Conservation (phyloP, 92 coral and sea anemone genomes). For the Zoanthus solanderi region DNA sequence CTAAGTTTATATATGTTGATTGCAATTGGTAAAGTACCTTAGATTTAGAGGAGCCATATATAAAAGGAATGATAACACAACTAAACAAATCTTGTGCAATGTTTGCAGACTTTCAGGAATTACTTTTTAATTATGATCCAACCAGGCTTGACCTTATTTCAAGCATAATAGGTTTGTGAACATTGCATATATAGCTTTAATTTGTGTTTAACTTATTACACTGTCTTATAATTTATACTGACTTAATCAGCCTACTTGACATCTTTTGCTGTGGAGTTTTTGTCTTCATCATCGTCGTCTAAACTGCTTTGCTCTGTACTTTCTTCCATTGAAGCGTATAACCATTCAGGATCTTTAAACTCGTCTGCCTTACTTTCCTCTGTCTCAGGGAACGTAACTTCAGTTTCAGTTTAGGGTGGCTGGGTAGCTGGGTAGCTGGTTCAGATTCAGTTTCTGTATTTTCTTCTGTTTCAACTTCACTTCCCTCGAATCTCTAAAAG, state of each 20-base stretch:
- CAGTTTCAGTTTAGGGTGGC: slow-evolving; percentile 2
- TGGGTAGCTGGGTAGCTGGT: neutral
- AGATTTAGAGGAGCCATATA: neutral
- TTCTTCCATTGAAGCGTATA: slow-evolving; percentile 32
- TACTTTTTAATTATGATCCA: neutral
- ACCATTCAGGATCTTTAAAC: slow-evolving; percentile 4
- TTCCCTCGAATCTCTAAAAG: slow-evolving; percentile 11
- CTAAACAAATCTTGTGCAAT: neutral
- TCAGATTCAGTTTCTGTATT: neutral
- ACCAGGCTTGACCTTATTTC: slow-evolving; percentile 3
- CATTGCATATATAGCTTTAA: neutral
- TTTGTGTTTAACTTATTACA: neutral
- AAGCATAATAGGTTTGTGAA: neutral
- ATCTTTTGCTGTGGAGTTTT: slow-evolving; percentile 3
- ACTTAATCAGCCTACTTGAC: neutral
- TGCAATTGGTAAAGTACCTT: neutral
- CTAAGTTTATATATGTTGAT: neutral
- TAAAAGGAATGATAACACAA: neutral
- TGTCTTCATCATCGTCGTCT: slow-evolving; percentile 24
- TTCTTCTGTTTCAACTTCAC: slow-evolving; percentile 11
- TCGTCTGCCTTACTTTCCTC: neutral
- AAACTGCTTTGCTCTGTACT: slow-evolving; percentile 25
- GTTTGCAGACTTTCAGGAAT: neutral
- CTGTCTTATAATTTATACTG: neutral
- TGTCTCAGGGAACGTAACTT: neutral